Evolutionary conservation across 2,888 invertebrate species (phyloP), one percentile per base, ranked within the genome.

Genomic region (Dryobota labecula): DNA sequence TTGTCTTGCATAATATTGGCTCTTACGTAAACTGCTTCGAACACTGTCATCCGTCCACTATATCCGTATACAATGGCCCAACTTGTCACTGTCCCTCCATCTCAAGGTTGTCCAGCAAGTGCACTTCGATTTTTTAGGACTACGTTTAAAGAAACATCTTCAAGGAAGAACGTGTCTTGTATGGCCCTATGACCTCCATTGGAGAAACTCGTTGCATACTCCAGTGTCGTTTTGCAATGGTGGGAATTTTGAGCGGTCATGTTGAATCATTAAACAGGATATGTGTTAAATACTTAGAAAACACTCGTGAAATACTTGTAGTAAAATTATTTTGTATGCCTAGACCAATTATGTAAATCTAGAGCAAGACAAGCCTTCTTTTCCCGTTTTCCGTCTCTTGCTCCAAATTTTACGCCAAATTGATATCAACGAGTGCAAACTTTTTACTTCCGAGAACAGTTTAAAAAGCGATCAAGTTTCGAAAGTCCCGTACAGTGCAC

Each of bases 131-230:
- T 24, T 64, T 67, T 60, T 58, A 43, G 41, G 47, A 24, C 57
- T n/a, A 53, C 58, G 47, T 38, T 45, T 38, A 51, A 63, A 79
- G 41, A 38, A 43, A 38, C 54, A 74, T 82, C 72, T 78, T 62
- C 43, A 68, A 68, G 70, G 82, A 83, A 82, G 73, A 64, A 67
- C 53, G 24, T 65, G 61, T 51, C 60, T 11, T 69, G 30, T 68
- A 82, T 61, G 70, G 83, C 51, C 51, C 49, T 72, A 54, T 70
- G 83, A 83, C 81, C 80, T 80, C 70, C 61, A 82, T 79, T 72
- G 60, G 20, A 45, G 57, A 70, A 82, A 81, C 80, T 70, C 57
- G 69, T 79, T 70, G 58, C 61, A 68, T 60, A 24, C 58, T n/a
- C 36, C 27, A 45, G 76, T 51, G 56, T 57, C 30, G 57, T 79